phyloP scores from a whole-genome alignment of 2,797 vertebrate species.

The Champsocephalus esox region DNA sequence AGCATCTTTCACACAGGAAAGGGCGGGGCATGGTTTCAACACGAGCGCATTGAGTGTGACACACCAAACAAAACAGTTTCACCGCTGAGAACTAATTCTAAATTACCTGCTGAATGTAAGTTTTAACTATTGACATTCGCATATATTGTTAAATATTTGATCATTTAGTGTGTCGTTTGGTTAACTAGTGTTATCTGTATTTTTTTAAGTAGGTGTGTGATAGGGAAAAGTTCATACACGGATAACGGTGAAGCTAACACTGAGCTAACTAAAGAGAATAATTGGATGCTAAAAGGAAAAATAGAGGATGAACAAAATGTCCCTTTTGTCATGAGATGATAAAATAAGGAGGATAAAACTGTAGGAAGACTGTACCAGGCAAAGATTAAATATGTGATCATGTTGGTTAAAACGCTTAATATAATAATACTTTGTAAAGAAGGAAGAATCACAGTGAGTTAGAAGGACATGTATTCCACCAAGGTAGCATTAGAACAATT shows the following conservation, averaged over 20 bases:
- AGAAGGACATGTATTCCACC: neutral
- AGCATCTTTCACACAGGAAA: slow-evolving; percentile 39
- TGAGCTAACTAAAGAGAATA: slow-evolving; percentile 30
- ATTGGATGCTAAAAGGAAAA: neutral
- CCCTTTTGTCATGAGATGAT: neutral
- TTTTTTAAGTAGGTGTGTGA: neutral
- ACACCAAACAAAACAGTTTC: slow-evolving; percentile 63
- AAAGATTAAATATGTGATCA: neutral
- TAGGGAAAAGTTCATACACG: neutral
- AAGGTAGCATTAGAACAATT: too few relatives aligned
- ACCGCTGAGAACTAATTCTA: slow-evolving; percentile 19
- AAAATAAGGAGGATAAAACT: neutral
- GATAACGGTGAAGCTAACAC: slow-evolving; percentile 33
- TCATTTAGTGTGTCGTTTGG: neutral
- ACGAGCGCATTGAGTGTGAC: slow-evolving; percentile 64
- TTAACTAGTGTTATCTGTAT: accelerated
- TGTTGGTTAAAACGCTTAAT: neutral
- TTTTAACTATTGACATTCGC: neutral
- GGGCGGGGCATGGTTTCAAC: slow-evolving; percentile 40
- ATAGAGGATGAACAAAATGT: neutral
- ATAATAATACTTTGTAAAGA: neutral
- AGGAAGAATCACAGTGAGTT: neutral
- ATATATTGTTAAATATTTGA: neutral
- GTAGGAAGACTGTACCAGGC: too few relatives aligned
- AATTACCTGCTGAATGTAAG: slow-evolving; percentile 40